Base-by-base conservation (phyloP, 2,113 vertebrate species). In the Ariopsis seemanni region DNA sequence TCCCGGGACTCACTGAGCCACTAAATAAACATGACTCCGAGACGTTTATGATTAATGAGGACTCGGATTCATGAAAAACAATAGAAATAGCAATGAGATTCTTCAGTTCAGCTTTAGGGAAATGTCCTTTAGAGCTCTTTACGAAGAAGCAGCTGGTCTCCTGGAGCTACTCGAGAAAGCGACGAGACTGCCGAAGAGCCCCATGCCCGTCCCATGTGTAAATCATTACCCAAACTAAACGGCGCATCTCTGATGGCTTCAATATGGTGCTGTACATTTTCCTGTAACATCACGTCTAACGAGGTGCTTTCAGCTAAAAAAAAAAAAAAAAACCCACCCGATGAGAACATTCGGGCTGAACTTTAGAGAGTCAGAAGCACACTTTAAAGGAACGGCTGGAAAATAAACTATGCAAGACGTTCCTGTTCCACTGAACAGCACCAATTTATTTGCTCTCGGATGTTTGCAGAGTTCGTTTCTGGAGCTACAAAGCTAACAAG, bases 241-340 rank as follows among this genome's bases (percentile, higher is more conserved):
- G 60, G 79, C 79, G 30, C 79, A 81, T 81, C 79, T 60, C 79
- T 81, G 79, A 81, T 81, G 57, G 79, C 79, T 81, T 81, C 79
- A 81, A 62, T 34, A 60, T 81, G 79, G 55, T 9, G 79, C 79
- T 58, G 79, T 81, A 81, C 17, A 12, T 60, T 81, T 34, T 62
- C 79, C 79, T 81, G 79, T 42, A 81, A 81, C 79, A 62, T 62
- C 79, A 42, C 79, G 18, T 60, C 57, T 81, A 60, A 81, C 30
- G 57, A 81, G 79, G 57, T 62, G n/a, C n/a, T 80, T 30, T 57
- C 25, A 30, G 25, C 25, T 75, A 15, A 30, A 34, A 34, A 17
- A 71, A 34, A 30, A 30, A n/a, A 10, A 65, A 11, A 34, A 2
- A 10, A 3, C 42, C 42, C 42, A 42, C 42, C 42, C 42, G 42